These are phyloP conservation scores for Trichomycterus rosablanca DNA, from an alignment of 2,113 vertebrate genomes.

Conservation along the genomic window DNA sequence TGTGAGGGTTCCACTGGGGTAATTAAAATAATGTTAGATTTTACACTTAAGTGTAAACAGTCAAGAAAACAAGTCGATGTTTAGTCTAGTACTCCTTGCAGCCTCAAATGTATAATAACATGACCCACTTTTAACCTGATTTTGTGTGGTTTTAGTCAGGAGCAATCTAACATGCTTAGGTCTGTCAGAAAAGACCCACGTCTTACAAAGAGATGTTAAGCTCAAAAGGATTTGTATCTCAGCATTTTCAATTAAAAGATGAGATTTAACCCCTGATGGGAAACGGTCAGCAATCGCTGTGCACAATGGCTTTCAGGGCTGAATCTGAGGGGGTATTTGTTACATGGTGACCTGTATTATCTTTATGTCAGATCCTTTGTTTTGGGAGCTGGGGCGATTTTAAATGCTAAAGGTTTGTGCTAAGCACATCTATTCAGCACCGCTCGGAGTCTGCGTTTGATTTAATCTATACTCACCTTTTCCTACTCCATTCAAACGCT, in stretches of 20 bases:
- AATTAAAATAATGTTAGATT: no score
- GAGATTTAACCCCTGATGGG: slow-evolving; percentile 1
- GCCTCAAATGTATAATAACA: no score
- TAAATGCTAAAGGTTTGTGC: background rate
- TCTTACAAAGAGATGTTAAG: slow-evolving; percentile 6
- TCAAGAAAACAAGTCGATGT: background rate
- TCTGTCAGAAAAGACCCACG: slow-evolving; percentile 6
- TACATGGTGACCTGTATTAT: slow-evolving; percentile 4
- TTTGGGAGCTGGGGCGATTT: slow-evolving; percentile 18
- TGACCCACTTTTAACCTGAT: slow-evolving; percentile 5
- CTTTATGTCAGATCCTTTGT: slow-evolving; percentile 21
- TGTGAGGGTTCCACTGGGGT: no score
- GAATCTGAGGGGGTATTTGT: background rate
- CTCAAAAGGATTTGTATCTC: slow-evolving; percentile 4
- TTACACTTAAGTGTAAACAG: no score
- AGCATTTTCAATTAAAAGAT: slow-evolving; percentile 15
- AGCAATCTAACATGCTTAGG: slow-evolving; percentile 23
- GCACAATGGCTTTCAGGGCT: background rate
- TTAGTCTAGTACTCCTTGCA: slow-evolving; percentile 3
- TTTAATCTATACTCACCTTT: slow-evolving; percentile 62
- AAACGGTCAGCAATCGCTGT: background rate
- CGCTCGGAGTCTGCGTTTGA: slow-evolving; percentile 54
- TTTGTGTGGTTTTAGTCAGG: slow-evolving; percentile 27
- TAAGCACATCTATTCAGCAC: slow-evolving; percentile 8
- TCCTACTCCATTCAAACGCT: slow-evolving; percentile 56